Percentiles rank a stretch among this genome's conserved stretches.
Conservation (phyloP, 1,140 invertebrate genomes). For the Anastrepha obliqua region DNA sequence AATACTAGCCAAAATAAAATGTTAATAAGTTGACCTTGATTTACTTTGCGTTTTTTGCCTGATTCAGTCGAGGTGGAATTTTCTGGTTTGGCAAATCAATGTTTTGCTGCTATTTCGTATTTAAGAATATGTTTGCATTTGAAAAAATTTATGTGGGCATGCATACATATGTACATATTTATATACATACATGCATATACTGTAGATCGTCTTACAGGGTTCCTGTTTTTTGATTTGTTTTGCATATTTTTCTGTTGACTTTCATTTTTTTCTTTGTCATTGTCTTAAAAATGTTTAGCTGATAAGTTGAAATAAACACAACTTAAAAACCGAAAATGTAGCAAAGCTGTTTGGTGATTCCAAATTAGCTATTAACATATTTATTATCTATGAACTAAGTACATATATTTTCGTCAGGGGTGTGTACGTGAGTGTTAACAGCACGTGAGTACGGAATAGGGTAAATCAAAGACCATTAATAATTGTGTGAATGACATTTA, state of each 20-base stretch:
- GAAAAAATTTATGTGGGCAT: not conserved
- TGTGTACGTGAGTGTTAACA: not conserved
- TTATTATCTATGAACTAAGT: too few species aligned
- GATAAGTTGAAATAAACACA: too few species aligned
- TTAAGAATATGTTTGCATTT: not conserved
- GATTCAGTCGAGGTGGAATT: not conserved
- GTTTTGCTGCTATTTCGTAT: not conserved
- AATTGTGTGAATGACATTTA: too few species aligned
- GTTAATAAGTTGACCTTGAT: slow-evolving; percentile 45
- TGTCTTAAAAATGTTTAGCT: too few species aligned
- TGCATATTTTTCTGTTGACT: too few species aligned
- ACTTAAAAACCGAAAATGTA: too few species aligned
- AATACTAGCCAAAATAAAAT: slow-evolving; percentile 38
- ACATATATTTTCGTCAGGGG: not conserved
- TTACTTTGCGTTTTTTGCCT: slow-evolving; percentile 23
- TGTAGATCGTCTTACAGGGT: too few species aligned
- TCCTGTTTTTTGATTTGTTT: too few species aligned
- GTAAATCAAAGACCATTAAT: not conserved
- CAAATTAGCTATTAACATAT: too few species aligned
- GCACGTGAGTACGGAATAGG: slow-evolving; percentile 3
- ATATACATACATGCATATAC: not conserved
- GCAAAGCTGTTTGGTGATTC: too few species aligned
- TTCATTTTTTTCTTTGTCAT: too few species aligned
- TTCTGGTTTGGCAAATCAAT: not conserved
- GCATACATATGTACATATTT: not conserved